Conservation (phyloP, 2,113 vertebrate species). For the Apus apus region DNA sequence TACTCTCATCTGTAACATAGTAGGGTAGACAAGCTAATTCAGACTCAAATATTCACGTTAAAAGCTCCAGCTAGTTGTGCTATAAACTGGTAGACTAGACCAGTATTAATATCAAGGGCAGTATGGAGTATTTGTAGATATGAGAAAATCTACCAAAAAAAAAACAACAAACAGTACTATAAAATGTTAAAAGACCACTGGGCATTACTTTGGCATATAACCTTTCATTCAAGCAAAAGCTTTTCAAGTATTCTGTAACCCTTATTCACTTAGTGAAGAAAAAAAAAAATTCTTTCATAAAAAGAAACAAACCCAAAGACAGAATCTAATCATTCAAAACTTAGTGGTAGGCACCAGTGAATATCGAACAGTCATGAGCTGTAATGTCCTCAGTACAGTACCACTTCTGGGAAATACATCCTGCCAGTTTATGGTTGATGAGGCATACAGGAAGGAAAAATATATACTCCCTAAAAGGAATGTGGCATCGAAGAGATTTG, state of each 20-base stretch:
- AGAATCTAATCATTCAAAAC: neutral
- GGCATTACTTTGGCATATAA: neutral
- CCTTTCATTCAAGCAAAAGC: neutral
- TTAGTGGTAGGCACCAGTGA: neutral
- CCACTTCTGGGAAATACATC: neutral
- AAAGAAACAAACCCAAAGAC: neutral
- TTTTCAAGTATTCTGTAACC: neutral
- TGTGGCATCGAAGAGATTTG: neutral
- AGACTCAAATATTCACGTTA: neutral
- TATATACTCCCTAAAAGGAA: neutral
- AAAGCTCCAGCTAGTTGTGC: neutral
- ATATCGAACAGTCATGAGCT: neutral
- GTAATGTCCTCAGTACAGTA: neutral
- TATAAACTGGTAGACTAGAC: neutral
- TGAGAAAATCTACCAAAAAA: neutral
- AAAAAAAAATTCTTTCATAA: neutral
- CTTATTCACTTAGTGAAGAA: neutral
- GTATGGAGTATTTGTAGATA: neutral
- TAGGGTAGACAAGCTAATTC: neutral
- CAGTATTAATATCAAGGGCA: neutral
- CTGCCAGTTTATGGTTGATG: neutral
- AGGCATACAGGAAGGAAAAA: neutral
- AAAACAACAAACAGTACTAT: neutral
- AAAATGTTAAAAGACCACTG: neutral
- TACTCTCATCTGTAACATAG: neutral